Evolutionary conservation across 37 sponge, comb jelly and placozoan species (phyloP).

Genomic region (Halisarca cf. caerulea): DNA sequence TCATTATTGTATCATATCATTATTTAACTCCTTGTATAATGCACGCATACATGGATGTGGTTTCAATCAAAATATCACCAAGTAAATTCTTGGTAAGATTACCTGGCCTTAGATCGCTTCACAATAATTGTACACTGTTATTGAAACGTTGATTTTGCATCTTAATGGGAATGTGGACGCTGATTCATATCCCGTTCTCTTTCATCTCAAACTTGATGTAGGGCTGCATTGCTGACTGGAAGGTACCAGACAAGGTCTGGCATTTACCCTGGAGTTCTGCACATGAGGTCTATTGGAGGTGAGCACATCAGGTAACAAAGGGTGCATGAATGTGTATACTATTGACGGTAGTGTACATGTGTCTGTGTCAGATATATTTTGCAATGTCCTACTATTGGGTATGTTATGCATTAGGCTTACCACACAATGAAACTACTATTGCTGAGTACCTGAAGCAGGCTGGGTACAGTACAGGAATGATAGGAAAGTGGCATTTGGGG

Average conservation of each 20-base stretch:
- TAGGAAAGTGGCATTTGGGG: constrained; percentile 76
- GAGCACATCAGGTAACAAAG: not conserved
- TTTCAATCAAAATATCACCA: too few relatives aligned
- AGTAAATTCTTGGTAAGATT: too few relatives aligned
- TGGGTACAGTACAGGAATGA: constrained; percentile 63
- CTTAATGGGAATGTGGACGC: too few relatives aligned
- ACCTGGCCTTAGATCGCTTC: too few relatives aligned
- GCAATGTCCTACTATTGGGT: not conserved
- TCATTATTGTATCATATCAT: too few relatives aligned
- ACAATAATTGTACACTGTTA: too few relatives aligned
- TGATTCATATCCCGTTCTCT: too few relatives aligned
- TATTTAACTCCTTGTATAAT: too few relatives aligned
- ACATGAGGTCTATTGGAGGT: constrained; percentile 58
- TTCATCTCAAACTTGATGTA: too few relatives aligned
- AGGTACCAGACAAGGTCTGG: constrained; percentile 61
- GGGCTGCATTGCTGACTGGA: constrained; percentile 68
- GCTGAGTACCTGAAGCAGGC: constrained; percentile 57
- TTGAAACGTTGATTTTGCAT: too few relatives aligned
- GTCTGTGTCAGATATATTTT: not conserved
- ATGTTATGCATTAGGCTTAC: constrained; percentile 40
- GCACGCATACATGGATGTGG: too few relatives aligned
- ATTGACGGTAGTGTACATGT: not conserved
- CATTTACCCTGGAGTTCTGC: constrained; percentile 61
- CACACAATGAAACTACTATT: constrained; percentile 57
- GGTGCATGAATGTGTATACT: too few relatives aligned